Evolutionary conservation across 2,888 invertebrate genomes (phyloP).

Genomic region (Anticlea derivata): DNA sequence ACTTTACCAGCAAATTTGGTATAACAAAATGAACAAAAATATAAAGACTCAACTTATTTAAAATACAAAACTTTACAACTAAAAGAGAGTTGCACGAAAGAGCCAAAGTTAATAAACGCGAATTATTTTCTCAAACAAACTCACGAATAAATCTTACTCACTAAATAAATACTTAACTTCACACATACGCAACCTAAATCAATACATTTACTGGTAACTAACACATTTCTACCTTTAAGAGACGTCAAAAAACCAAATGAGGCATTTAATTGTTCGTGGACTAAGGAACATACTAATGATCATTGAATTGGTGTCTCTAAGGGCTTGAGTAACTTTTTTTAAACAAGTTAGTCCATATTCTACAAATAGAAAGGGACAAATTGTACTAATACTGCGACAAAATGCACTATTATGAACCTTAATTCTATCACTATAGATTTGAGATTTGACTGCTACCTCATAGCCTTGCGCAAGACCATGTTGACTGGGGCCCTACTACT

Average conservation of each 20-base stretch:
- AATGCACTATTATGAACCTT: constrained; percentile 30
- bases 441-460: constrained; percentile 26
- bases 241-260: background rate
- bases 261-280: constrained; percentile 2
- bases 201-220: constrained; percentile 24
- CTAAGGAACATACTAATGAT: background rate
- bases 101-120: background rate
- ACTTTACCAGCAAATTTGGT: too few relatives aligned
- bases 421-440: constrained; percentile 20
- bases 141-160: constrained; percentile 4
- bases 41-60: background rate
- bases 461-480: constrained; percentile 21
- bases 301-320: background rate
- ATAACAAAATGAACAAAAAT: too few relatives aligned
- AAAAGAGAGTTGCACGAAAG: constrained; percentile 10
- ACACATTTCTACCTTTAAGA: constrained; percentile 2
- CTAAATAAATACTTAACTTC: constrained; percentile 18
- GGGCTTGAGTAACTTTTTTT: constrained; percentile 15
- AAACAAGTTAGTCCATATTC: constrained; percentile 33
- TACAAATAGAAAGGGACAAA: constrained; percentile 34
- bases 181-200: constrained; percentile 20
- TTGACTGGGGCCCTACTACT: constrained; percentile 10
- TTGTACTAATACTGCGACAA: constrained; percentile 23
- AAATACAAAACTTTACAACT: constrained; percentile 1
- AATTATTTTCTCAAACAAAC: constrained; percentile 14